These are phyloP conservation scores for Troides oblongomaculatus DNA, from an alignment of 2,888 invertebrate genomes.

Conservation along the genomic window DNA sequence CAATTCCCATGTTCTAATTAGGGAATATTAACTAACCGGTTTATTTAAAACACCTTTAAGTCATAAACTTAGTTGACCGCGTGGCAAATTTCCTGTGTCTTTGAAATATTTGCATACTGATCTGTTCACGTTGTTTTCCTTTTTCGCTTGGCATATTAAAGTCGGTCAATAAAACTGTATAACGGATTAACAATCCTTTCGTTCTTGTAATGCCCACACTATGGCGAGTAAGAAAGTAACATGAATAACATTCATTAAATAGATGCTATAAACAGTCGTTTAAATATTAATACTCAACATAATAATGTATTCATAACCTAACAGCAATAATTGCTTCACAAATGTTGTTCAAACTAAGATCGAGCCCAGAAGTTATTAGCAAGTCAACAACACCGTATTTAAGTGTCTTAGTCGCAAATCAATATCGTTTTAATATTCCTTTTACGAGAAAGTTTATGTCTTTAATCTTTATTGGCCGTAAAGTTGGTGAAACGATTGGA, in stretches of 20 bases:
- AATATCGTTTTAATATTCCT: not conserved
- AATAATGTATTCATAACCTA: not conserved
- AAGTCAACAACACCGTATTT: conserved; percentile 1
- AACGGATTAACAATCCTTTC: too few relatives aligned
- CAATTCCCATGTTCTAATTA: too few relatives aligned
- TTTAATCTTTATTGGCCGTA: not conserved
- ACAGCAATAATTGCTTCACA: not conserved
- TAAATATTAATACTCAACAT: not conserved
- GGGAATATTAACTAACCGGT: too few relatives aligned
- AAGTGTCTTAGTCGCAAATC: not conserved
- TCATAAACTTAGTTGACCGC: too few relatives aligned
- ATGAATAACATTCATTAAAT: not conserved
- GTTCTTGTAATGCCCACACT: too few relatives aligned
- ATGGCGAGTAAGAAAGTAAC: not conserved
- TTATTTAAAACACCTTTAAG: too few relatives aligned
- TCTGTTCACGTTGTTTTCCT: too few relatives aligned
- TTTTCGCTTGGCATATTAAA: too few relatives aligned
- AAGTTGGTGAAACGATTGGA: not conserved
- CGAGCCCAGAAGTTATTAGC: not conserved
- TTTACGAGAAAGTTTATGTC: not conserved
- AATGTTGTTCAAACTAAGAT: not conserved
- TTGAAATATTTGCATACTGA: too few relatives aligned
- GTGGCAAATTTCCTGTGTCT: too few relatives aligned
- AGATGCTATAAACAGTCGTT: not conserved
- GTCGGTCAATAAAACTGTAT: too few relatives aligned